Evolutionary conservation across 2,113 vertebrate genomes (phyloP).

Genomic region (Python bivittatus): DNA sequence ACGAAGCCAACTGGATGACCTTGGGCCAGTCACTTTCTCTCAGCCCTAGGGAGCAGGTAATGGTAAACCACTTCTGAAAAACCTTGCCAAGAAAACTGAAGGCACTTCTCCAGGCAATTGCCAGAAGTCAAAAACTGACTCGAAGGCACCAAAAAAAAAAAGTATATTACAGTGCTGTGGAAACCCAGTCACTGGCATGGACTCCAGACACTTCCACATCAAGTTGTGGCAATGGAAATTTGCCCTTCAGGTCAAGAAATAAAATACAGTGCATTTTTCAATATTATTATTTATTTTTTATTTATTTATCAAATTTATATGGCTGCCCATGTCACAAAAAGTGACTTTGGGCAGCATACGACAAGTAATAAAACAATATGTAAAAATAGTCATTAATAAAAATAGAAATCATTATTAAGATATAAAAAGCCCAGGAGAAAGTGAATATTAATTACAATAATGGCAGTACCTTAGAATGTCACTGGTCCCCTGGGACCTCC

Average conservation of each 20-base stretch:
- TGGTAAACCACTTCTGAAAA: neutral
- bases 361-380: no score
- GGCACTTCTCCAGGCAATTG: neutral
- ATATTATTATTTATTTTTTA: neutral
- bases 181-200: neutral
- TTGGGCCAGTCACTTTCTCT: neutral
- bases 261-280: neutral
- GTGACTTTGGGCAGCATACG: no score
- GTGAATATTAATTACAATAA: no score
- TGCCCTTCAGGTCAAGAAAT: neutral
- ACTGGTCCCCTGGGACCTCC: no score
- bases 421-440: no score
- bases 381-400: no score
- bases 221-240: neutral
- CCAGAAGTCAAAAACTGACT: neutral
- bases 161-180: neutral
- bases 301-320: no score
- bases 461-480: no score
- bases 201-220: neutral
- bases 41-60: neutral
- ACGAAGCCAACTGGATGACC: neutral
- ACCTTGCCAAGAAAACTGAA: neutral
- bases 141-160: neutral
- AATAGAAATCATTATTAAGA: no score
- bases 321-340: no score